Base-by-base conservation (phyloP, 2,797 vertebrate genomes). In the Distichodus sexfasciatus region DNA sequence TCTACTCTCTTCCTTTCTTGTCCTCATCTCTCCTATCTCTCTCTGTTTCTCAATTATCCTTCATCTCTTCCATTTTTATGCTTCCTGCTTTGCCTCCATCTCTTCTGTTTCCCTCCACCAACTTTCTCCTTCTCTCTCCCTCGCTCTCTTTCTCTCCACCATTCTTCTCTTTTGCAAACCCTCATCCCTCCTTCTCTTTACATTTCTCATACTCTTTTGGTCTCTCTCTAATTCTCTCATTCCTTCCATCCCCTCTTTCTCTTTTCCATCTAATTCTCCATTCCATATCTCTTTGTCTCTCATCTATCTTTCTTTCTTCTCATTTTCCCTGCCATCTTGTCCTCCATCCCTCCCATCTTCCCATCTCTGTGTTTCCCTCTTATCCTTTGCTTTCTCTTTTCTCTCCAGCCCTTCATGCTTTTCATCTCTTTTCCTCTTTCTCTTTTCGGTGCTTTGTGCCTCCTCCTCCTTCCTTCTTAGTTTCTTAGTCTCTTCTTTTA, bases 1-100 rank as follows among this genome's bases (percentile, higher is more conserved):
- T 19, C 23, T 15, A 55, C 68, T 62, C 61, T 19, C 36, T 54
- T 43, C 46, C 8, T 6, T 21, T 40, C 11, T 50, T 5, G 61
- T 44, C 50, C 43, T 36, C 62, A 24, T 74, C 33, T 59, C 41
- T 53, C 38, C 66, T 43, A n/a, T n/a, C 23, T 60, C 29, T 33
- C 40, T 38, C 48, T 55, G 3, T 4, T 67, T 15, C 14, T n/a
- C 38, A 19, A 11, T 1, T 9, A 1, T 50, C 26, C 51, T 14
- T 46, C 6, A 29, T 6, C 31, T 55, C 7, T 1, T n/a, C 14
- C 10, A 7, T 15, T 6, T n/a, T n/a, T n/a, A n/a, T n/a, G n/a
- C n/a, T n/a, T n/a, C n/a, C n/a, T 6, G 1, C 15, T n/a, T 41
- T 41, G 3, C 12, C 3, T 15, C 14, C 10, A 3, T 15, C 12